Evolutionary conservation across 2,888 invertebrate species (phyloP).

Genomic region (Coenonympha arcania): DNA sequence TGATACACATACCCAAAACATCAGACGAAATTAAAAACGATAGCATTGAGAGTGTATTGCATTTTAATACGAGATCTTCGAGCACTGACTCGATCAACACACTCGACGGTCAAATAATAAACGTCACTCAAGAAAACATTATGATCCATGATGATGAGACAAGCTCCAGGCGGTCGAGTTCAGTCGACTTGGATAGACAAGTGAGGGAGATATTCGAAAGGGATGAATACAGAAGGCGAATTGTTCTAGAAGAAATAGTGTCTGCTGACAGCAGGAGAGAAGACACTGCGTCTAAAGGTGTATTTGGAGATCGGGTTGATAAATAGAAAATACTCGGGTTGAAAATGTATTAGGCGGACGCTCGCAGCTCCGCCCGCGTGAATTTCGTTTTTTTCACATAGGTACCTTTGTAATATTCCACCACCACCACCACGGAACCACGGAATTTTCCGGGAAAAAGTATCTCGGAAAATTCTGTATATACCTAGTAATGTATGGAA

Average conservation of each 20-base stretch:
- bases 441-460: too few relatives aligned
- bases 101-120: slow-evolving; percentile 52
- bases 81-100: slow-evolving; percentile 50
- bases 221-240: slow-evolving; percentile 39
- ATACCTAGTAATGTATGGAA: too few relatives aligned
- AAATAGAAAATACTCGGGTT: slow-evolving; percentile 14
- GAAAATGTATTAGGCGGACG: too few relatives aligned
- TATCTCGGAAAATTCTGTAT: too few relatives aligned
- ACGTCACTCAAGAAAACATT: slow-evolving; percentile 51
- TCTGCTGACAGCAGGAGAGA: slow-evolving; percentile 33
- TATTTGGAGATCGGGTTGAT: slow-evolving; percentile 46
- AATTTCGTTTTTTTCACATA: too few relatives aligned
- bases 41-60: slow-evolving; percentile 33
- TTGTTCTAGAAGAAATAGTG: slow-evolving; percentile 30
- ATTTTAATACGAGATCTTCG: slow-evolving; percentile 37
- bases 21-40: slow-evolving; percentile 26
- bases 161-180: slow-evolving; percentile 56
- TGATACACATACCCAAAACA: slow-evolving; percentile 36
- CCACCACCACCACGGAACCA: too few relatives aligned
- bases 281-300: slow-evolving; percentile 40
- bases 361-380: too few relatives aligned
- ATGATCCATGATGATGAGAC: slow-evolving; percentile 47
- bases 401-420: too few relatives aligned
- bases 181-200: slow-evolving; percentile 58
- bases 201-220: slow-evolving; percentile 59